Conservation (phyloP, 2,113 vertebrate species). For the Tonatia bakeri region DNA sequence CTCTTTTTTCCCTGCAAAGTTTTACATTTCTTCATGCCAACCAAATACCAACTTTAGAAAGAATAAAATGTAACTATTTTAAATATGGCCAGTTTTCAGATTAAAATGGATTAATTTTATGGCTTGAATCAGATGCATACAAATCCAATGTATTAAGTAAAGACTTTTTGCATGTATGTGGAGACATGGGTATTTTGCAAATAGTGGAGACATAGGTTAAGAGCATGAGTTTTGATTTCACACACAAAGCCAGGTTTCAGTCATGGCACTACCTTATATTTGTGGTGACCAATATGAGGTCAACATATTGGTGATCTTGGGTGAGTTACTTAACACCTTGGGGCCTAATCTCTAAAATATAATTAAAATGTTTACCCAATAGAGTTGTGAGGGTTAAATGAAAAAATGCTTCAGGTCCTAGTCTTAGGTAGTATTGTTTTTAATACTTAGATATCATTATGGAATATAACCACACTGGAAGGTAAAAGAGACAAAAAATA, state of each 20-base stretch:
- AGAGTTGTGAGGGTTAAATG: not conserved
- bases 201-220: not conserved
- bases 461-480: not conserved
- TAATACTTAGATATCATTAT: not conserved
- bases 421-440: not conserved
- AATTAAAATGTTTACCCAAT: not conserved
- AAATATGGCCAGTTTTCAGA: constrained; percentile 23
- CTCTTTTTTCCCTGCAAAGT: not conserved
- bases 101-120: not conserved
- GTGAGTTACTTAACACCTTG: not conserved
- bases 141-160: not conserved
- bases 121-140: not conserved
- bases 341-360: not conserved
- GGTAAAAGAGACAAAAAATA: constrained; percentile 5
- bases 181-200: not conserved
- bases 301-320: not conserved
- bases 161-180: not conserved
- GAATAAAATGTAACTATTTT: not conserved
- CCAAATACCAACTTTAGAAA: constrained; percentile 18
- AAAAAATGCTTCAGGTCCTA: not conserved
- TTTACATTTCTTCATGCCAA: constrained; percentile 30
- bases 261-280: not conserved
- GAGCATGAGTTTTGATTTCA: not conserved
- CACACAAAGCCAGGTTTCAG: not conserved
- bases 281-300: not conserved